A percentile compares a stretch with the other conserved stretches of the same genome.
phyloP scores from a whole-genome alignment of 2,113 vertebrate genomes.

The Syrmaticus mikado region DNA sequence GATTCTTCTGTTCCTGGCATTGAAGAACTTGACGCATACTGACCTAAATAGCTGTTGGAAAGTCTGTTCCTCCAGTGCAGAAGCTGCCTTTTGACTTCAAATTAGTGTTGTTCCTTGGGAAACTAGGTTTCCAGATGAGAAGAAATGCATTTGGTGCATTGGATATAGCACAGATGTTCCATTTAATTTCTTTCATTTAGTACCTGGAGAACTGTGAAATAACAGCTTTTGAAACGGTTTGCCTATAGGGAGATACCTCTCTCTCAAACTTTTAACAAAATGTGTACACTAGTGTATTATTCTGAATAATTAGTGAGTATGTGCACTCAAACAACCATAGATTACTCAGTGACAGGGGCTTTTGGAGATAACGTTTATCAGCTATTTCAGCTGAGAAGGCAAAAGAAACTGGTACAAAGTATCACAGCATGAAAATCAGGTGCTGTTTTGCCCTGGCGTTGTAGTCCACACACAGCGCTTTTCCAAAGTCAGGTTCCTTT shows the following conservation, averaged over 20 bases:
- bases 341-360: not conserved
- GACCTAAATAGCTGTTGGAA: not conserved
- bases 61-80: not conserved
- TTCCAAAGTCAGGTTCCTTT: not conserved
- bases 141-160: not conserved
- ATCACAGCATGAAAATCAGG: not conserved
- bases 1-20: not conserved
- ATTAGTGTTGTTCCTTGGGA: not conserved
- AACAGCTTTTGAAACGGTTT: not conserved
- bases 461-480: not conserved
- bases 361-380: not conserved
- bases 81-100: not conserved
- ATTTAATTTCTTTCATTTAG: not conserved
- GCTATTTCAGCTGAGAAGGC: not conserved
- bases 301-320: fast-evolving
- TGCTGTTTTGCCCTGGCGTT: not conserved
- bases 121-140: not conserved
- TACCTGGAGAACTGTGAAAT: not conserved
- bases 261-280: not conserved
- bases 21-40: not conserved
- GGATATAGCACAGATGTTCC: not conserved
- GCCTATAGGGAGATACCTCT: not conserved
- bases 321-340: not conserved
- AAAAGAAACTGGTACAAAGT: not conserved
- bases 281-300: not conserved